Percentiles rank a stretch among this genome's conserved stretches.
Evolutionary conservation across 2,888 invertebrate genomes (phyloP).

Genomic region (Patella caerulea): DNA sequence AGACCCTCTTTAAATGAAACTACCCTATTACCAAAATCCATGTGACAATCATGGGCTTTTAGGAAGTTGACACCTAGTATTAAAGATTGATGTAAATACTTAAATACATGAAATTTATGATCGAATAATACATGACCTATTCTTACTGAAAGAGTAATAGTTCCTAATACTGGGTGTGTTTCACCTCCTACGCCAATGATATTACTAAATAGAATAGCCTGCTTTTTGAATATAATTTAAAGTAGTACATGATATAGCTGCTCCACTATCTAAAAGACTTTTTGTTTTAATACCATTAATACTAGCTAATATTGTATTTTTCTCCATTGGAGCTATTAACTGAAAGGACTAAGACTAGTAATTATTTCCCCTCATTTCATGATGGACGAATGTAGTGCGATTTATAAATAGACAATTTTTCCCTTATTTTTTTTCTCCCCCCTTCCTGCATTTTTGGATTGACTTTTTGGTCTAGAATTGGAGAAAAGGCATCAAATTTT

Average conservation of each 20-base stretch:
- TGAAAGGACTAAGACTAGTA: too few species aligned
- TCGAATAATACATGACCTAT: background rate
- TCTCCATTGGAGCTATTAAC: background rate
- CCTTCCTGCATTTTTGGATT: too few species aligned
- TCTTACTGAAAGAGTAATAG: background rate
- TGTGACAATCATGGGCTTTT: conserved; percentile 11
- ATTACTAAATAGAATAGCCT: background rate
- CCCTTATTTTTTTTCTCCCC: too few species aligned
- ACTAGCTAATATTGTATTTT: background rate
- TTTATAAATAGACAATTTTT: too few species aligned
- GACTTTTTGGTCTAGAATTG: too few species aligned
- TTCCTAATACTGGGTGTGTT: conserved; percentile 14
- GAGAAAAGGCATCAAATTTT: too few species aligned
- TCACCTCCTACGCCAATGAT: conserved; percentile 23
- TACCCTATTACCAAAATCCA: too few species aligned
- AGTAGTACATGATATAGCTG: background rate
- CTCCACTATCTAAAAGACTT: background rate
- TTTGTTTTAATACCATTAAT: background rate
- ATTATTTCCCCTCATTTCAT: too few species aligned
- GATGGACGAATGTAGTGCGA: too few species aligned
- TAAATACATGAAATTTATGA: conserved; percentile 15
- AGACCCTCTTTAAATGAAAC: too few species aligned
- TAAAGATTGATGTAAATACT: conserved; percentile 1
- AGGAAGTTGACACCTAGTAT: conserved; percentile 37
- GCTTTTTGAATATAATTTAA: background rate